Conservation (phyloP, 2,113 vertebrate genomes). For the Electrona antarctica region DNA sequence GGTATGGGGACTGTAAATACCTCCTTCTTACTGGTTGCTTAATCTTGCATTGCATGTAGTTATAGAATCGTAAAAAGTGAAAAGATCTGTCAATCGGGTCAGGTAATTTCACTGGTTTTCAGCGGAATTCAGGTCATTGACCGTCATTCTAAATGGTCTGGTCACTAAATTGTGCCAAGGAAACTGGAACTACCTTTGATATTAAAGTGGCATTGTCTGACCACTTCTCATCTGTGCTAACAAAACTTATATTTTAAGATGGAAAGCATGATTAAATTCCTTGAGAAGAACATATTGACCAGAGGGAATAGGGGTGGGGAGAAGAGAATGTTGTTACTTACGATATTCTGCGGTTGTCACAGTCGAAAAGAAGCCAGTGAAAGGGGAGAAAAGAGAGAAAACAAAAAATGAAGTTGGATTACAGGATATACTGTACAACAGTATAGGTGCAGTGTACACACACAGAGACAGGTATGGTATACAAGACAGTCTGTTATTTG, state of each 20-base stretch:
- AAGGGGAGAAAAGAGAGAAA: conserved; percentile 27
- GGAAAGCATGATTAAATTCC: conserved; percentile 15
- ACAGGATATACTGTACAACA: background rate
- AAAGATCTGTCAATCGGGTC: no score
- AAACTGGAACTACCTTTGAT: no score
- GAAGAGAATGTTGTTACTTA: conserved; percentile 80
- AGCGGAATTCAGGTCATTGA: no score
- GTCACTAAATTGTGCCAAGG: no score
- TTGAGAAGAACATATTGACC: conserved; percentile 22
- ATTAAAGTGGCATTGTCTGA: no score
- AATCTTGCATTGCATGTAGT: no score
- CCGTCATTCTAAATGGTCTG: no score
- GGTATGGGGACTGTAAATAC: background rate
- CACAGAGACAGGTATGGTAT: background rate
- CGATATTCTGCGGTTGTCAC: conserved; percentile 83
- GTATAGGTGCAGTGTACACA: background rate
- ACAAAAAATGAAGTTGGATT: conserved; percentile 13
- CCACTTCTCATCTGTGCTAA: no score
- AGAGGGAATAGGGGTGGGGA: conserved; percentile 5
- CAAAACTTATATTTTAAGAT: background rate
- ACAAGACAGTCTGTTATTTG: background rate
- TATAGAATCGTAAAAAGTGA: no score
- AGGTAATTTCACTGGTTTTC: no score
- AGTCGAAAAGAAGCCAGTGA: conserved; percentile 45
- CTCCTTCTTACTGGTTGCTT: no score